A percentile compares a stretch with the other conserved stretches of the same genome.
Evolutionary conservation across 1,140 invertebrate species (phyloP).

Genomic region (Macrotrachela quadricornifera): DNA sequence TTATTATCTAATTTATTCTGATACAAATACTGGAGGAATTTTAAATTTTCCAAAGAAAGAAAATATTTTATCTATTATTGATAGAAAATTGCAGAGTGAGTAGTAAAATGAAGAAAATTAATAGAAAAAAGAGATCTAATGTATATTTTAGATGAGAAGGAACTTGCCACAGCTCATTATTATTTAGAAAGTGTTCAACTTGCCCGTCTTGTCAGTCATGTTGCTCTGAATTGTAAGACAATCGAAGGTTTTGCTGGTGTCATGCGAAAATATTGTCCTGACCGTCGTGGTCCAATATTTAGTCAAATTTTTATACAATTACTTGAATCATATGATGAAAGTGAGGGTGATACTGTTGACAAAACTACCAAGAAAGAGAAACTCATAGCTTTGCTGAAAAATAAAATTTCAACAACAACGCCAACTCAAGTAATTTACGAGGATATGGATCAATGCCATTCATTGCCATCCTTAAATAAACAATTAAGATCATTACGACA

Average conservation of each 20-base stretch:
- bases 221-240: not conserved
- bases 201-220: not conserved
- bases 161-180: not conserved
- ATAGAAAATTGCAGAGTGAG: not conserved
- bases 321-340: not conserved
- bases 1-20: not conserved
- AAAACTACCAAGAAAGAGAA: not conserved
- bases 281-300: not conserved
- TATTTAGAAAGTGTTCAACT: not conserved
- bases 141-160: too few relatives aligned
- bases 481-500: too few relatives aligned
- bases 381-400: not conserved
- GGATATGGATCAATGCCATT: too few relatives aligned
- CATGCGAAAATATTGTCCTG: slow-evolving; percentile 2
- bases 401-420: not conserved
- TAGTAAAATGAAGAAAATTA: not conserved
- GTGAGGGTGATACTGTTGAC: too few relatives aligned
- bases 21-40: not conserved
- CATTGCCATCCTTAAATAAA: too few relatives aligned
- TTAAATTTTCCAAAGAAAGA: not conserved
- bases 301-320: not conserved
- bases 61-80: slow-evolving; percentile 1
- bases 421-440: too few relatives aligned
- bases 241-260: slow-evolving; percentile 1
- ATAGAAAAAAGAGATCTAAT: too few relatives aligned